Base-by-base conservation (phyloP, 2,797 vertebrate genomes). In the Enteromius paludinosus region DNA sequence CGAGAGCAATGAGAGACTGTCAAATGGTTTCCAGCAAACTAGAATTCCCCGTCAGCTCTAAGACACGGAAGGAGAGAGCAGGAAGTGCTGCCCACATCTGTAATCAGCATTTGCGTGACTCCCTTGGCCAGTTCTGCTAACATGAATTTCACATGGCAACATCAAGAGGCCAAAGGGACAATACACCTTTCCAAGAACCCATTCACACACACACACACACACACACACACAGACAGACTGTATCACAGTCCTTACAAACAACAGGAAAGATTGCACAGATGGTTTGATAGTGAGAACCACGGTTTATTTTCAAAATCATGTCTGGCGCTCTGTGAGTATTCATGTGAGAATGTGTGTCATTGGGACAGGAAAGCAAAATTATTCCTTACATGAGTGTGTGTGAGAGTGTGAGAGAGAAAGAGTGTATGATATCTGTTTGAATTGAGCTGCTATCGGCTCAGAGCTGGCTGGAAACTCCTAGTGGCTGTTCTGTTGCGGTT, bases 71-170 rank as follows among this genome's bases (percentile, higher is more conserved):
- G 5, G 4, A 69, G 23, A 56, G 47, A 81, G 89, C 89, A 91
- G 81, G 82, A 78, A 54, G 86, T 88, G 9, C 75, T 83, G 80
- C 65, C 79, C 25, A 61, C 61, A 83, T 86, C 90, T 20, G 52
- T 81, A 87, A 84, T 35, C 81, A 66, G 30, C 84, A 38, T 82
- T 33, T 11, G 28, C 54, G 82, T 86, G 88, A 83, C 25, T 72
- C 74, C 81, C 41, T 71, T 54, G 45, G 81, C 79, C 74, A 77
- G 7, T 33, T 62, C 25, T 71, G 68, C 20, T 62, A 79, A 69
- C 35, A 15, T 47, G 52, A 47, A 71, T 72, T 54, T 82, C 61
- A 65, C 80, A 30, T 75, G 71, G 33, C 33, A 56, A 56, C 71
- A 82, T 68, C 23, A 68, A 75, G 64, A 23, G 80, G 47, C 71